phyloP scores from a whole-genome alignment of 2,888 invertebrate genomes.

The Ophion obscuratus region DNA sequence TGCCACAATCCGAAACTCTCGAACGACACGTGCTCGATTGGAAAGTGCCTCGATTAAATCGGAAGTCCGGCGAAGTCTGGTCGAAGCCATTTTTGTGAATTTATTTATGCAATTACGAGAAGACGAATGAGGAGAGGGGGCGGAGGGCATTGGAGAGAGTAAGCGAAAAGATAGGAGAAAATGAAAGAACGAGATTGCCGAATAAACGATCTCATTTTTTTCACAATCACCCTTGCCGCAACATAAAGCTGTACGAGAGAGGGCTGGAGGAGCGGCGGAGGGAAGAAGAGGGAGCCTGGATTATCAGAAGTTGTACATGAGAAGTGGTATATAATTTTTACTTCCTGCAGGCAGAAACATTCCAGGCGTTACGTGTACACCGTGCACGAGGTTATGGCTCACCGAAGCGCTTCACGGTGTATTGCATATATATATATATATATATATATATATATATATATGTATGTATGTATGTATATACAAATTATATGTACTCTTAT shows the following conservation, averaged over 20 bases:
- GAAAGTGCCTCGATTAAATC: neutral
- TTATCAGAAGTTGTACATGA: conserved; percentile 57
- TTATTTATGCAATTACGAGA: conserved; percentile 24
- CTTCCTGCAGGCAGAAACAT: conserved; percentile 51
- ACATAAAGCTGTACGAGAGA: conserved; percentile 27
- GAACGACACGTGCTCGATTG: neutral
- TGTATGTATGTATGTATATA: conserved; percentile 2
- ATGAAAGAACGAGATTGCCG: conserved; percentile 39
- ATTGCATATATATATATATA: conserved; percentile 14
- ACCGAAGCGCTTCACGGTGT: conserved; percentile 24
- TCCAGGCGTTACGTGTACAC: conserved; percentile 36
- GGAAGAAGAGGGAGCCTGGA: conserved; percentile 15
- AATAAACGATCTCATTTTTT: conserved; percentile 57
- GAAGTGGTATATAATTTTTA: conserved; percentile 59
- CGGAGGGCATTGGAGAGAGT: conserved; percentile 15
- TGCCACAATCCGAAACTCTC: neutral
- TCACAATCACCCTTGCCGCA: conserved; percentile 36
- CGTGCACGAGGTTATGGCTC: conserved; percentile 5
- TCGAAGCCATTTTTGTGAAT: conserved; percentile 6
- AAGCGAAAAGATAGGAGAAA: conserved; percentile 19
- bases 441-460: conserved; percentile 1
- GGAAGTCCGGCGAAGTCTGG: conserved; percentile 15
- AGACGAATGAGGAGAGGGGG: neutral
- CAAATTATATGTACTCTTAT: conserved; percentile 25
- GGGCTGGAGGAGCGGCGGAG: neutral